phyloP scores from a whole-genome alignment of 2,113 vertebrate genomes.

The Myocastor coypus region DNA sequence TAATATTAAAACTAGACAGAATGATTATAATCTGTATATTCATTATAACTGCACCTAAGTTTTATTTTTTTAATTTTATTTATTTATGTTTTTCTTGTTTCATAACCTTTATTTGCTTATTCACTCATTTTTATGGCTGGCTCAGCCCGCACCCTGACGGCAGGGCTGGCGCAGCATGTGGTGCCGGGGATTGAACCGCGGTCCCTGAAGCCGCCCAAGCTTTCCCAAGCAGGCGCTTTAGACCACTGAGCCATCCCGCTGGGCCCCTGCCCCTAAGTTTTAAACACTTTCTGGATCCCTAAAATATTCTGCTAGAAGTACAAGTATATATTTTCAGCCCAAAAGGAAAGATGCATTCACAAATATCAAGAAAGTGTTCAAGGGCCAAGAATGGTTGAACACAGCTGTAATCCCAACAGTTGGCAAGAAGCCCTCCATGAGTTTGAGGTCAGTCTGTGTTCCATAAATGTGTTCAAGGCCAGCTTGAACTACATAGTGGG shows the following conservation, averaged over 20 bases:
- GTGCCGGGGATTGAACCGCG: too few relatives aligned
- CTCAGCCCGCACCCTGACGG: too few relatives aligned
- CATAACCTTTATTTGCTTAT: too few relatives aligned
- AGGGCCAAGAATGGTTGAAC: background rate
- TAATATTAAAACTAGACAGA: constrained; percentile 17
- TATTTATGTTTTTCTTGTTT: too few relatives aligned
- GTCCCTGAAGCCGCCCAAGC: too few relatives aligned
- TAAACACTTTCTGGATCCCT: constrained; percentile 12
- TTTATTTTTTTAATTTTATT: too few relatives aligned
- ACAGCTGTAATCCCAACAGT: background rate
- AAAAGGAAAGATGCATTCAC: background rate
- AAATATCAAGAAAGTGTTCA: constrained; percentile 2
- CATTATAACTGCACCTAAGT: background rate
- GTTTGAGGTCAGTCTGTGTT: background rate
- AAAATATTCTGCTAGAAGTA: background rate
- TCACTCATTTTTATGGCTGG: too few relatives aligned
- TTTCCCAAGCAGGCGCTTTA: too few relatives aligned
- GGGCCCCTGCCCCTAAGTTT: background rate
- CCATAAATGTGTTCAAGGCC: background rate
- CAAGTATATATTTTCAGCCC: background rate
- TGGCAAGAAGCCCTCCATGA: background rate
- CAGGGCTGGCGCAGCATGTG: too few relatives aligned
- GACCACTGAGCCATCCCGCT: too few relatives aligned
- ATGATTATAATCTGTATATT: constrained; percentile 9
- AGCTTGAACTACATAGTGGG: background rate